Base-by-base conservation (phyloP, 2,113 vertebrate genomes). In the Phycodurus eques region DNA sequence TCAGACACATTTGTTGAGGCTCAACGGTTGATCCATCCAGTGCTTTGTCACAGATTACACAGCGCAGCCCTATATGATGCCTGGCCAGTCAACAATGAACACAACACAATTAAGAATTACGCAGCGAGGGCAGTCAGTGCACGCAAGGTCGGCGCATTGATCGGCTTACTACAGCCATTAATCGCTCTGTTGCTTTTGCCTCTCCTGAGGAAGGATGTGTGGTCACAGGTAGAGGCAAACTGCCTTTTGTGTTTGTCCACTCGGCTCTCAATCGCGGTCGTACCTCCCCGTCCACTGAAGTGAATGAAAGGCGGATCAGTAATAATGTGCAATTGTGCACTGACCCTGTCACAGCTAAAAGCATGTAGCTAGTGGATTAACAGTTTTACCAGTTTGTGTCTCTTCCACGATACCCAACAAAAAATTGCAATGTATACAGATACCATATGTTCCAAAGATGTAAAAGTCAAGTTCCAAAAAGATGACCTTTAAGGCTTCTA, bases 101-200 rank as follows among this genome's bases (percentile, higher is more conserved):
- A 75, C 10, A 56, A 56, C 20, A 11, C 20, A 56, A 56, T 56
- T 56, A 56, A n/a, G n/a, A 78, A 76, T 85, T 70, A 81, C 74
- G 77, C 73, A 81, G 78, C 39, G 20, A 3, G 19, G 8, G 53
- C 20, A 11, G 20, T 1, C 19, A 54, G 20, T 11, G 10, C 53
- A 11, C n/a, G 53, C 53, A 15, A 74, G 80, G 68, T 61, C 15
- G 19, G 66, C 19, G 54, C 59, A 62, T 74, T 82, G 62, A 83
- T 87, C 82, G 75, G 70, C 67, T 75, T 49, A 70, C 71, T 71
- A 68, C 74, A 72, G 85, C 73, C 79, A 83, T 68, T 65, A 83
- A 84, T 79, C 35, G 4, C 78, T 76, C 74, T 70, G 56, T 88
- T 79, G 81, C 68, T 76, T 80, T 83, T 84, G 72, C 62, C 75